Evolutionary conservation across 2,113 vertebrate genomes (phyloP).

Genomic region (Hystrix brachyura): DNA sequence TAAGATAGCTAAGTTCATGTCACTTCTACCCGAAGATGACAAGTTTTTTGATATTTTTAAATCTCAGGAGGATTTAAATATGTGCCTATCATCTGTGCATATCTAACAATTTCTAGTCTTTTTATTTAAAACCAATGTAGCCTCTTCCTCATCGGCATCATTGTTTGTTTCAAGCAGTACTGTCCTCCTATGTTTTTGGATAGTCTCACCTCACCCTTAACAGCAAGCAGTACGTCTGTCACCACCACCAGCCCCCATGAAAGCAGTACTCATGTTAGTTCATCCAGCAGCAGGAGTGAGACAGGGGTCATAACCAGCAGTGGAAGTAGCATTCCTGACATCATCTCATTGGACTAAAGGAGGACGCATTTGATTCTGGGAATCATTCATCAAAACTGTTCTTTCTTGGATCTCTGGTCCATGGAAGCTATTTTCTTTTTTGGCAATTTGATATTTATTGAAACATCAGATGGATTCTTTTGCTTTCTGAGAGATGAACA

Average conservation of each 20-base stretch:
- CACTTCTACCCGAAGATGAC: conserved; percentile 39
- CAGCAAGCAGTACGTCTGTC: conserved; percentile 92
- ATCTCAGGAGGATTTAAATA: conserved; percentile 29
- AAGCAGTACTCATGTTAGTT: conserved; percentile 87
- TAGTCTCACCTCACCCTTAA: conserved; percentile 94
- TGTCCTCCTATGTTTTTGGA: conserved; percentile 98
- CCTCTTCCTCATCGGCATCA: conserved; percentile 87
- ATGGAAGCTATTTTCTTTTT: conserved; percentile 50
- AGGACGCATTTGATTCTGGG: conserved; percentile 67
- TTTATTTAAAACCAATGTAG: conserved; percentile 79
- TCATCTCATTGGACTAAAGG: conserved; percentile 96
- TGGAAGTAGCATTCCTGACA: conserved; percentile 90
- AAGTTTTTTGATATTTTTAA: conserved; percentile 51
- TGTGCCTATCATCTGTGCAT: conserved; percentile 66
- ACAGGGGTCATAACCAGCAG: conserved; percentile 91
- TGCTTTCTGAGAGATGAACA: conserved; percentile 72
- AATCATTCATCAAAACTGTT: conserved; percentile 71
- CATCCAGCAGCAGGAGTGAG: conserved; percentile 90
- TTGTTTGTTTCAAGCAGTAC: conserved; percentile 96
- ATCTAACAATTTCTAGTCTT: conserved; percentile 80
- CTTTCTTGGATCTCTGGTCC: conserved; percentile 68
- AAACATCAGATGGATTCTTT: conserved; percentile 78
- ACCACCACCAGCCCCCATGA: conserved; percentile 91
- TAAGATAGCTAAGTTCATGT: conserved; percentile 54
- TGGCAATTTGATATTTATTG: conserved; percentile 88